phyloP scores from a whole-genome alignment of 2,888 invertebrate species.

The Corythucha ciliata region DNA sequence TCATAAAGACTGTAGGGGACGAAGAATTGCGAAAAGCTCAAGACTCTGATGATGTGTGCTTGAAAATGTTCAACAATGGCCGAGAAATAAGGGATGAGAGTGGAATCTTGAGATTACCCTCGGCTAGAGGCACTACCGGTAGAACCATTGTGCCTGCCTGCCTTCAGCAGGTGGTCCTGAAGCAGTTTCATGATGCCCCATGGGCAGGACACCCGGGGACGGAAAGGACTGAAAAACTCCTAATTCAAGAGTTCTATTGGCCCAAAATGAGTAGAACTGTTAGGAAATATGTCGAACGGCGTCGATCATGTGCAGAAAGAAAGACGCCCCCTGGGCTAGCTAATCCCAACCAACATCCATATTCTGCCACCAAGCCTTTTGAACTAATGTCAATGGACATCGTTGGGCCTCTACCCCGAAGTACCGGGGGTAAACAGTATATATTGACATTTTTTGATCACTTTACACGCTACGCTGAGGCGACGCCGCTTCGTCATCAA shows the following conservation, averaged over 20 bases:
- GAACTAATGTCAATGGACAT: slow-evolving; percentile 37
- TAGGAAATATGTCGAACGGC: slow-evolving; percentile 36
- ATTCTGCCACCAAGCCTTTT: slow-evolving; percentile 34
- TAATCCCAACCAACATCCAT: slow-evolving; percentile 38
- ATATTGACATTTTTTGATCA: slow-evolving; percentile 37
- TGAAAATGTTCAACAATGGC: no score
- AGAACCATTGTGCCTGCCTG: no score
- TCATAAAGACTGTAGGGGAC: no score
- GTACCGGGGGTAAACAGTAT: slow-evolving; percentile 37
- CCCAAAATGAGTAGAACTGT: slow-evolving; percentile 38
- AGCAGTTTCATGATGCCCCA: no score
- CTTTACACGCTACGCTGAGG: no score
- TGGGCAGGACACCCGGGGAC: no score
- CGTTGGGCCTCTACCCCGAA: slow-evolving; percentile 38
- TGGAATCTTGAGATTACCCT: no score
- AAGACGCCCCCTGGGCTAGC: slow-evolving; percentile 33
- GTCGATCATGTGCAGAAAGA: slow-evolving; percentile 38
- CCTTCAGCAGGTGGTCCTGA: no score
- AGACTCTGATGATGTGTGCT: slow-evolving; percentile 36
- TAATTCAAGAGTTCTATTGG: slow-evolving; percentile 38
- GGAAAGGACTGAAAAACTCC: no score
- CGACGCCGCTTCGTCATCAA: slow-evolving; percentile 38
- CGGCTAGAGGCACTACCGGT: no score
- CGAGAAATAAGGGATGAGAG: no score
- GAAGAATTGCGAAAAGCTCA: no score